Conservation (phyloP, 2,888 invertebrate genomes). For the Choreutis nemorana region DNA sequence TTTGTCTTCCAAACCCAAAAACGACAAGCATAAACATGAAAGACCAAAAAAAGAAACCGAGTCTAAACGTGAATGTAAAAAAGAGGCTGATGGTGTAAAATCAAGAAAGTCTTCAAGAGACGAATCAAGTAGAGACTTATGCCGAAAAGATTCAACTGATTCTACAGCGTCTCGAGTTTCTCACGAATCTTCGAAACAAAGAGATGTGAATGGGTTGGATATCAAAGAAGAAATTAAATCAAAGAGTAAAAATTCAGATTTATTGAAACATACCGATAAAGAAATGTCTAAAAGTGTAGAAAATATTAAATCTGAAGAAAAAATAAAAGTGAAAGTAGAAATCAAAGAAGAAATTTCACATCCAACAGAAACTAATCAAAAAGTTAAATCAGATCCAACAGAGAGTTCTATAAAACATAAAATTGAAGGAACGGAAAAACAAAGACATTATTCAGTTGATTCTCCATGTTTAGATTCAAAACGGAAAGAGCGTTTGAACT, state of each 20-base stretch:
- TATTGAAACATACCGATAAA: conserved; percentile 62
- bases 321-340: conserved; percentile 38
- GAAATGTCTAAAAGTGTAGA: conserved; percentile 29
- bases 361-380: conserved; percentile 18
- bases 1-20: conserved; percentile 35
- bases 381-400: conserved; percentile 23
- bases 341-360: conserved; percentile 60
- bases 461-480: conserved; percentile 52
- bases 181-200: conserved; percentile 45
- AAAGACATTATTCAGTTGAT: conserved; percentile 56
- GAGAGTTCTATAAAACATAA: conserved; percentile 17
- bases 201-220: conserved; percentile 40
- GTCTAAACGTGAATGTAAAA: conserved; percentile 48
- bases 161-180: conserved; percentile 53
- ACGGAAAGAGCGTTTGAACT: conserved; percentile 69
- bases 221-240: conserved; percentile 33
- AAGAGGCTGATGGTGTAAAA: conserved; percentile 39
- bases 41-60: conserved; percentile 45
- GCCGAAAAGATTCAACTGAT: conserved; percentile 59
- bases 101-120: conserved; percentile 51
- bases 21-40: conserved; percentile 59
- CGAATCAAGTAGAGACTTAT: conserved; percentile 43
- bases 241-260: not conserved
- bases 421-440: conserved; percentile 44
- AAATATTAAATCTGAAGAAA: conserved; percentile 19